These are phyloP conservation scores for Semnornis frantzii DNA, from an alignment of 2,113 vertebrate species.

Conservation along the genomic window DNA sequence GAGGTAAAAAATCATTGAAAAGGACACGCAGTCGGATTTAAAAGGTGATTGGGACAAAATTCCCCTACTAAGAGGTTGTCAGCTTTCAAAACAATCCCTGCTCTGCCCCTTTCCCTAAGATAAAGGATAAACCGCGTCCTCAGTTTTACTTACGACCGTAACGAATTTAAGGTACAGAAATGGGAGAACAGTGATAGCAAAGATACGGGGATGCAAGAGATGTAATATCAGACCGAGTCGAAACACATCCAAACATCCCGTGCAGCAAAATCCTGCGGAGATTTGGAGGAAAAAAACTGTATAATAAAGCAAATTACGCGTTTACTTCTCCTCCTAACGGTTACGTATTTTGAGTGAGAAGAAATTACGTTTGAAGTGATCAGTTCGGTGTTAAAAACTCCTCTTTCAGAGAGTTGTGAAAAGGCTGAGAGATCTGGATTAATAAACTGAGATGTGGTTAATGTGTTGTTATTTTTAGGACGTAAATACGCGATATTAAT, in stretches of 20 bases:
- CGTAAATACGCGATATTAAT: not conserved
- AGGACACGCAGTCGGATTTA: not conserved
- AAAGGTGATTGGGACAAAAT: not conserved
- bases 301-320: not conserved
- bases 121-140: rapidly evolving
- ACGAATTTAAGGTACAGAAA: not conserved
- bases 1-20: not conserved
- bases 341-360: not conserved
- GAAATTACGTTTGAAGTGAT: not conserved
- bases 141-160: not conserved
- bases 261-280: not conserved
- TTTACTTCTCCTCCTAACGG: not conserved
- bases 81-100: not conserved
- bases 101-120: not conserved
- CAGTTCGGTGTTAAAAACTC: not conserved
- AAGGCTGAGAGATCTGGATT: not conserved
- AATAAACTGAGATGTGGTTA: too few relatives aligned
- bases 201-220: not conserved
- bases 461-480: not conserved
- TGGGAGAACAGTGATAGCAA: not conserved
- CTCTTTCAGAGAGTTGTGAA: not conserved
- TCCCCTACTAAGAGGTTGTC: not conserved
- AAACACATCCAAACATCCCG: not conserved
- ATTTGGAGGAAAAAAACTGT: not conserved
- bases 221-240: not conserved